Evolutionary conservation across 2,797 vertebrate species (phyloP), one percentile per base, ranked within the genome.

Genomic region (Rhinatrema bivittatum): DNA sequence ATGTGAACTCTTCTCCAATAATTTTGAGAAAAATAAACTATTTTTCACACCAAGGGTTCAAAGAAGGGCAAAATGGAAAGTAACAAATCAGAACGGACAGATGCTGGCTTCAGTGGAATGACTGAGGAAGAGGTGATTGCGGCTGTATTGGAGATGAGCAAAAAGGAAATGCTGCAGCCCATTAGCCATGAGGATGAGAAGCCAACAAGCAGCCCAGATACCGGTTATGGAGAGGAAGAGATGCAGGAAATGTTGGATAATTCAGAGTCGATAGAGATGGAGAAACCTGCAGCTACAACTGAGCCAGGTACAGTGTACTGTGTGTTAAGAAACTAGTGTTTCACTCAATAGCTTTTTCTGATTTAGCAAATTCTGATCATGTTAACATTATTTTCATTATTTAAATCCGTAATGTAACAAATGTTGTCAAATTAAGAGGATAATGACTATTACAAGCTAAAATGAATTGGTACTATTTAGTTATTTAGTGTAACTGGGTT

Each of bases 121-220:
- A 94, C 84, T 0, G 94, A 99, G 22, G 96, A 98, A 5, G 95
- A 98, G 45, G 85, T 98, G 68, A 57, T 99, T 23, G 91, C 88
- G 1, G 91, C 90, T 2, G 93, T 96, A 50, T 65, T 98, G 29
- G 94, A 97, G 67, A 89, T 96, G 62, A 97, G 91, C 68, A 90
- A 87, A 14, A 87, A 79, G 32, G 94, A 98, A 54, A 62, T 81
- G 1, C 84, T 79, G 10, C 72, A 84, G 2, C 58, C 85, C 3
- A 58, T 68, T 5, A 54, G 73, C 29, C 59, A 67, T 11, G 78
- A 79, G 3, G 64, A 62, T 15, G 79, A 84, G 56, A 86, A 84
- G 32, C 86, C 89, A 2, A 90, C 85, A 36, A 96, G 89, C 82
- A 98, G 95, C 53, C 95, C 94, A 0, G 96, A 99, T 65, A 98